Evolutionary conservation across 2,888 invertebrate species (phyloP), one percentile per base, ranked within the genome.

Genomic region (Nomada fucata): DNA sequence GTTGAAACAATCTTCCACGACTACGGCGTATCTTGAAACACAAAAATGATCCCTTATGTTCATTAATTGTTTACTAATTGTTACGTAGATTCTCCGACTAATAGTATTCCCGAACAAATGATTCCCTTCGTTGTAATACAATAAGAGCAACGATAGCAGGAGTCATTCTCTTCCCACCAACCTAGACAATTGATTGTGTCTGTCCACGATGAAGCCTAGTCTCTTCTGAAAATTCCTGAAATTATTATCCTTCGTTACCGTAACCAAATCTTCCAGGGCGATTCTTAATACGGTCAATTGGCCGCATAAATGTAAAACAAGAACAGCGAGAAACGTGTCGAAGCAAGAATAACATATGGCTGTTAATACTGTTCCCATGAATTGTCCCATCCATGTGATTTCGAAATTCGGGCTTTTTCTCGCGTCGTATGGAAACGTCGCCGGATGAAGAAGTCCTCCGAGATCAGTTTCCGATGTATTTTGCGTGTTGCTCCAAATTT

Each of bases 241-340:
- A 59, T 75, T 29, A 1, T 72, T n/a, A 0, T 69, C n/a, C 9
- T 53, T 47, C 4, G 52, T 47, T 2, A 20, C 2, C 3, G 81
- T 52, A 1, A 55, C 59, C 9, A 87, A 11, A 44, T 82, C 71
- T 36, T 77, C 55, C 3, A 90, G 70, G 29, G 84, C 80, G 7
- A 2, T 11, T 42, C 70, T 67, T 10, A 88, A 60, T 20, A 85
- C 74, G 9, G 79, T 76, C 9, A 92, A 60, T 72, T 92, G 92
- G 5, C 90, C 90, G 55, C 92, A 92, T 7, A 91, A 63, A 68
- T 92, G 92, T 42, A 91, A 61, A 1, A 91, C 84, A 15, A 91
- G 72, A 15, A 90, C 85, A 1, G 86, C 84, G 4, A 92, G 72
- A 18, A 89, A 89, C 2, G 89, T 82, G 52, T 92, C 92, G 13